Evolutionary conservation across 2,797 vertebrate genomes (phyloP), one percentile per base, ranked within the genome.

Genomic region (Diglossa cyanea): DNA sequence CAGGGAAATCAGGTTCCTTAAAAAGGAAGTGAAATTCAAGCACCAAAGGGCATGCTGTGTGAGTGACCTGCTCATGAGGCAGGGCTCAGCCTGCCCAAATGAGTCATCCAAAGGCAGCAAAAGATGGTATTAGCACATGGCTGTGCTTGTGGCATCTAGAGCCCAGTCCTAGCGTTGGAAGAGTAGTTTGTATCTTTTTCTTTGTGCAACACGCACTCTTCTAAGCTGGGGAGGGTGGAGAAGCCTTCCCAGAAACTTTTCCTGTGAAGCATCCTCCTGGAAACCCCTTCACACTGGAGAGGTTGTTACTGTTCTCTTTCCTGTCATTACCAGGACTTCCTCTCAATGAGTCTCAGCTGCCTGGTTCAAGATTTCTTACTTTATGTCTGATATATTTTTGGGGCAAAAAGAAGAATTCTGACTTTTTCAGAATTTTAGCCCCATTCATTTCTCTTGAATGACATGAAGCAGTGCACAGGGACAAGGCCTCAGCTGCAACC

Each of bases 21-120:
- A 50, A 86, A 94, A 95, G 51, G 67, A 78, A 60, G 51, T 92
- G 58, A 89, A 93, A 95, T 72, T 94, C 63, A 88, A 92, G 61
- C 63, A 81, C 28, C 50, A 73, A 67, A 86, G 50, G 39, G 7
- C 18, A 67, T 37, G 15, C 44, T 87, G 14, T 66, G 71, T 62
- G 47, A 86, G 44, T 62, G 82, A 51, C 42, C 39, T 53, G 54
- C 53, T 75, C 21, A 12, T 35, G 70, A 53, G 66, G 70, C 66
- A 66, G 54, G 25, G 25, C 51, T 58, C 17, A 81, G 88, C 42
- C 82, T 77, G 45, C 53, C 66, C 82, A 33, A 70, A 74, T 42
- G 31, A 82, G 31, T 18, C 31, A 66, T 65, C 57, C 66, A 80
- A 80, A 79, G 37, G 35, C 39, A 91, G 62, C 68, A 75, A 30